These are phyloP conservation scores for Sphenopsis melanotis DNA, from an alignment of 2,797 vertebrate genomes.

Conservation along the genomic window DNA sequence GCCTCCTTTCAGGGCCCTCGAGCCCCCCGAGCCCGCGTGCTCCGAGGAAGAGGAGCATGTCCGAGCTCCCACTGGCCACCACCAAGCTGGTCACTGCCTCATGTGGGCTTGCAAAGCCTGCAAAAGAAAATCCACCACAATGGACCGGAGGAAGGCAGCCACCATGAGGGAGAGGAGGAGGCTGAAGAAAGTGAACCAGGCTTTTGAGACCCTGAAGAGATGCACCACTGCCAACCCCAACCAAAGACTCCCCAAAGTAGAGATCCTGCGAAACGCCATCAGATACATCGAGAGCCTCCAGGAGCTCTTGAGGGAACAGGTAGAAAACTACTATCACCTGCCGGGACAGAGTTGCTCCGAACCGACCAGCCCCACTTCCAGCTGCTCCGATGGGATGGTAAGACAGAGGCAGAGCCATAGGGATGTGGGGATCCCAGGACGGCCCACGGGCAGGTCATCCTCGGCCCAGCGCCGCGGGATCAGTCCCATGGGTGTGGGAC, in stretches of 20 bases:
- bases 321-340: slow-evolving; percentile 89
- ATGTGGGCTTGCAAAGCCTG: slow-evolving; percentile 99
- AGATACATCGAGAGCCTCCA: slow-evolving; percentile 96
- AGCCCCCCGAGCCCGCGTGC: slow-evolving; percentile 69
- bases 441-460: too few relatives aligned
- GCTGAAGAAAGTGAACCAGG: slow-evolving; percentile 97
- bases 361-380: slow-evolving; percentile 89
- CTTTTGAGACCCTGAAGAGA: slow-evolving; percentile 92
- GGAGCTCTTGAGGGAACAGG: slow-evolving; percentile 91
- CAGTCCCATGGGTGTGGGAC: background rate
- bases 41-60: slow-evolving; percentile 93
- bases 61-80: slow-evolving; percentile 84
- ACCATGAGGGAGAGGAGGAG: slow-evolving; percentile 96
- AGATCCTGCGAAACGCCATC: slow-evolving; percentile 97
- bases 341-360: slow-evolving; percentile 87
- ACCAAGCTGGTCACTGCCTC: slow-evolving; percentile 93
- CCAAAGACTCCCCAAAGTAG: slow-evolving; percentile 96
- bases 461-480: background rate
- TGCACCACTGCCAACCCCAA: slow-evolving; percentile 92
- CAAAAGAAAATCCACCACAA: slow-evolving; percentile 91
- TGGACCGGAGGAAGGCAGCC: slow-evolving; percentile 91
- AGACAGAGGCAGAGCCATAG: slow-evolving; percentile 39
- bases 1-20: slow-evolving; percentile 45
- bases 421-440: background rate
- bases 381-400: slow-evolving; percentile 94